phyloP scores from a whole-genome alignment of 2,797 vertebrate genomes.

The Sylvilagus floridanus region DNA sequence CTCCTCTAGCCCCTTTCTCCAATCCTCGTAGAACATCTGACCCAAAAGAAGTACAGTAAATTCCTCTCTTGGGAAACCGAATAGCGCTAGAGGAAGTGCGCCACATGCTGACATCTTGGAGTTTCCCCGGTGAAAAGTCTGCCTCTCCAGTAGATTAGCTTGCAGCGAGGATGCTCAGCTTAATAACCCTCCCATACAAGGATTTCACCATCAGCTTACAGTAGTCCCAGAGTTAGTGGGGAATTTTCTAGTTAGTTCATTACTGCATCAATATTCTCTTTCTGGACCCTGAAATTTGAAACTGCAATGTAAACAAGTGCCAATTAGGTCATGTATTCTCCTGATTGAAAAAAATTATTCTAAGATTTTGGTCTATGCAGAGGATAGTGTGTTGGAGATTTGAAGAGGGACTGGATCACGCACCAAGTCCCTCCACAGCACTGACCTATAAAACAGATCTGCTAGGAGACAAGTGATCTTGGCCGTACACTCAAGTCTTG shows the following conservation, averaged over 20 bases:
- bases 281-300: background rate
- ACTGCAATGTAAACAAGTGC: background rate
- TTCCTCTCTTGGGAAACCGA: background rate
- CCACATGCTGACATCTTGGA: background rate
- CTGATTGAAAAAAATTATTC: background rate
- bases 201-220: background rate
- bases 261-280: background rate
- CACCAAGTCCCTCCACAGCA: background rate
- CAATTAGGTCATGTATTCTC: background rate
- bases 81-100: background rate
- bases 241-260: background rate
- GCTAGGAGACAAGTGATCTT: background rate
- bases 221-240: background rate
- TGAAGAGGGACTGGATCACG: background rate
- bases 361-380: background rate
- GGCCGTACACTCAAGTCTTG: background rate
- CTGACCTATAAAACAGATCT: background rate
- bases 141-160: background rate
- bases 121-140: background rate
- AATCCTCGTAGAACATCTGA: background rate
- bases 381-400: background rate
- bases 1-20: background rate
- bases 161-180: background rate
- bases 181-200: background rate
- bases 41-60: background rate